Conservation (phyloP, 2,888 invertebrate species). For the Vannuccia rotundouncinata region DNA sequence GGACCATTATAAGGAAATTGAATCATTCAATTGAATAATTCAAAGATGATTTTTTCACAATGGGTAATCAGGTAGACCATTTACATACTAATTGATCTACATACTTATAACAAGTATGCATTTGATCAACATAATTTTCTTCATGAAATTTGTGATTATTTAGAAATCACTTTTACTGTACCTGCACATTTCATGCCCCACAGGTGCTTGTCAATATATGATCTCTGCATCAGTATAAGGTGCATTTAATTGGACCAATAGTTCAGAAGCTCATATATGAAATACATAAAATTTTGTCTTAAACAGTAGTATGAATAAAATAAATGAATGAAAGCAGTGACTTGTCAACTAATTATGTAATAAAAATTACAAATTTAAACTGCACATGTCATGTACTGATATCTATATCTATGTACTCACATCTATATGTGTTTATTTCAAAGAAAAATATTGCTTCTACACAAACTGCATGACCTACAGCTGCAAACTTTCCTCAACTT, state of each 20-base stretch:
- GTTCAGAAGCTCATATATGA: neutral
- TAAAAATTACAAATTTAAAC: neutral
- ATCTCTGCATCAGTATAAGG: constrained; percentile 17
- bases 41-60: neutral
- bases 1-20: too few relatives aligned
- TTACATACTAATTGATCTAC: constrained; percentile 22
- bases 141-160: constrained; percentile 7
- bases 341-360: neutral
- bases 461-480: constrained; percentile 29
- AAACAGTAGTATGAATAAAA: constrained; percentile 15
- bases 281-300: constrained; percentile 1
- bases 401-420: constrained; percentile 1
- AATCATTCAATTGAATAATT: too few relatives aligned
- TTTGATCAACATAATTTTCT: constrained; percentile 14
- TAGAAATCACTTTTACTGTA: constrained; percentile 9
- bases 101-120: constrained; percentile 19
- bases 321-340: constrained; percentile 27
- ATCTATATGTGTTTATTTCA: constrained; percentile 26
- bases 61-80: constrained; percentile 24
- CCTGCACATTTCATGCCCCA: constrained; percentile 28
- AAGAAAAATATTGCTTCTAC: neutral
- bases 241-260: neutral
- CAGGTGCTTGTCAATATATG: constrained; percentile 21
- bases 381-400: constrained; percentile 27
- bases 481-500: constrained; percentile 12